Base-by-base conservation (phyloP, 2,888 invertebrate genomes). In the Heliconius ismenius region DNA sequence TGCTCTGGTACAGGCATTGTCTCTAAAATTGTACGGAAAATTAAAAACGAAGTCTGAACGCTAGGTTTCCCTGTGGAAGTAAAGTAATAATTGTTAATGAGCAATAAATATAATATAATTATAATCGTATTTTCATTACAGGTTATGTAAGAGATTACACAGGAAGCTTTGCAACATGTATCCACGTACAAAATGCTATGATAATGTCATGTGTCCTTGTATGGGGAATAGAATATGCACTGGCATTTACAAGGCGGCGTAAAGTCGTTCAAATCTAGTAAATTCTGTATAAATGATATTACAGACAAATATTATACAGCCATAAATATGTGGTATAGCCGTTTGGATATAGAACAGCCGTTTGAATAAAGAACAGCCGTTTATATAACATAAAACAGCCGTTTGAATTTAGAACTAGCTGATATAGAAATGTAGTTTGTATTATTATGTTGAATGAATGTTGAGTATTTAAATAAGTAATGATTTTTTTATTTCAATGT, bases 121-220 rank as follows among this genome's bases (percentile, higher is more conserved):
- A 58, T n/a, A 26, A 15, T 26, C 0, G 63, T n/a, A 28, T 54
- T n/a, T 28, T 1, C 13, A 3, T 49, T 94, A 1, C 91, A 97
- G 97, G 97, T 83, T 95, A 95, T 82, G 96, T 97, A 62, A 92
- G 97, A 83, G 97, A 97, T 86, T 91, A 92, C 81, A 96, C 96
- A 7, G 91, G 92, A 74, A 97, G 96, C 84, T 97, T 95, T 86
- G 95, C 96, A 0, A 93, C 95, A 11, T 96, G 96, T 86, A 96
- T 97, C 78, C 96, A 97, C 89, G 95, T 96, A 7, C 96, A 97
- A 86, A 96, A 96, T 79, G 94, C 96, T 10, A 94, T 96, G 79
- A 96, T 97, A 69, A 92, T 96, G 92, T 90, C 96, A 0, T 97
- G 97, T 84, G 95, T 95, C 10, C 79, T 96, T 9, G 96, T 96